phyloP scores from a whole-genome alignment of 2,888 invertebrate species.

The Ectemnius cavifrons region DNA sequence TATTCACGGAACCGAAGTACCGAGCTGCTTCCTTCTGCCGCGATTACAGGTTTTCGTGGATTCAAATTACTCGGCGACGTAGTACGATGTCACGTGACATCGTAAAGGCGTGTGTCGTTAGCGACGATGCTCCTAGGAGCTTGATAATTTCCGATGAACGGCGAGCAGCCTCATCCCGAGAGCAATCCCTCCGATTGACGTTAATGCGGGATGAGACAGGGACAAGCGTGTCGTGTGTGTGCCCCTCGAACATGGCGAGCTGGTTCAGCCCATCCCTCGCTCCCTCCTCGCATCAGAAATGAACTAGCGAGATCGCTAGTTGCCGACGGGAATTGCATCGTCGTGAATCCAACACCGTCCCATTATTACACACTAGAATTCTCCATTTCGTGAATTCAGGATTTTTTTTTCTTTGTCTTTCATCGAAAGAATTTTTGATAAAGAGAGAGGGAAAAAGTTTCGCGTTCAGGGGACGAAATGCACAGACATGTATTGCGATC shows the following conservation, averaged over 20 bases:
- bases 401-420: too few species aligned
- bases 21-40: not conserved
- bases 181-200: conserved; percentile 9
- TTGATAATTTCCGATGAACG: conserved; percentile 34
- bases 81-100: conserved; percentile 39
- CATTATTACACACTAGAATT: too few species aligned
- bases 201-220: conserved; percentile 9
- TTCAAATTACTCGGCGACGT: conserved; percentile 37
- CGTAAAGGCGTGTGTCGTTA: conserved; percentile 44
- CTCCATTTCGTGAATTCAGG: too few species aligned
- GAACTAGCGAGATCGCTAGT: too few species aligned
- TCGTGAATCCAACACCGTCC: too few species aligned
- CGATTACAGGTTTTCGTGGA: conserved; percentile 39
- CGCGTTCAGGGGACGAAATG: not conserved
- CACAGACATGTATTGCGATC: not conserved
- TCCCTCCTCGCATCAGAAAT: not conserved
- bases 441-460: too few species aligned
- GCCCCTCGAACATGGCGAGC: too few species aligned
- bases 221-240: not conserved
- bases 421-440: too few species aligned
- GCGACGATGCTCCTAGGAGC: conserved; percentile 19
- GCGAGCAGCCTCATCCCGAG: not conserved
- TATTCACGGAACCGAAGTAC: too few species aligned
- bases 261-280: not conserved
- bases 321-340: too few species aligned